Base-by-base conservation (phyloP, 2,888 invertebrate species). In the Zootermopsis nevadensis region DNA sequence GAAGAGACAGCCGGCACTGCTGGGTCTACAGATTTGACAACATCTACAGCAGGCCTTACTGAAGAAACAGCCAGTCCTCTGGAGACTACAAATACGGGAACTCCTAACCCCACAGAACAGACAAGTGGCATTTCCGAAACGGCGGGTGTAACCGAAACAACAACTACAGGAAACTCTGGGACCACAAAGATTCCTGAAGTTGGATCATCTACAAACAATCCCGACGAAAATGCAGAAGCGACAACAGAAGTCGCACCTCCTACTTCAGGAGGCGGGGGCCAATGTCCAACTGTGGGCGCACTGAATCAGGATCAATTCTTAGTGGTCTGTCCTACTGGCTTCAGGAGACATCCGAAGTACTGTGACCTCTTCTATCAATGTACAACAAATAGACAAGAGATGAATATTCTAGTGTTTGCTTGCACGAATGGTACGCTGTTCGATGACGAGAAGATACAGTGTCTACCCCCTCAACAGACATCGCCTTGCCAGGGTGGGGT, bases 301-400 rank as follows among this genome's bases (percentile, higher is more conserved):
- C 90, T 94, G 19, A 93, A 94, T 81, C 93, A 93, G 31, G 94
- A 95, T 85, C 96, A 96, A 89, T 91, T 94, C 85, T 89, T 94
- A 24, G 92, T 94, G 83, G 93, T 95, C 2, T 97, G 96, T 88
- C 96, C 96, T 15, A 95, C 96, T 10, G 96, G 96, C 60, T 96
- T 97, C 89, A 92, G 92, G 87, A 91, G 95, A 85, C 96, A 97
- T 91, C 96, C 96, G 0, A 95, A 94, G 88, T 94, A 94, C 87
- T 96, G 96, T 87, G 95, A 95, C 87, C 89, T 95, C 86, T 96
- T 96, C 90, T 97, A 97, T 88, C 96, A 96, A 89, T 97, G 96
- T 87, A 94, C 94, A 30, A 93, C 92, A 86, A 86, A 87, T 19
- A 93, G 90, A 76, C 93, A 93, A 87, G 94, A 96, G 86, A 90